Conservation (phyloP, 2,113 vertebrate genomes). For the Macquaria australasica region DNA sequence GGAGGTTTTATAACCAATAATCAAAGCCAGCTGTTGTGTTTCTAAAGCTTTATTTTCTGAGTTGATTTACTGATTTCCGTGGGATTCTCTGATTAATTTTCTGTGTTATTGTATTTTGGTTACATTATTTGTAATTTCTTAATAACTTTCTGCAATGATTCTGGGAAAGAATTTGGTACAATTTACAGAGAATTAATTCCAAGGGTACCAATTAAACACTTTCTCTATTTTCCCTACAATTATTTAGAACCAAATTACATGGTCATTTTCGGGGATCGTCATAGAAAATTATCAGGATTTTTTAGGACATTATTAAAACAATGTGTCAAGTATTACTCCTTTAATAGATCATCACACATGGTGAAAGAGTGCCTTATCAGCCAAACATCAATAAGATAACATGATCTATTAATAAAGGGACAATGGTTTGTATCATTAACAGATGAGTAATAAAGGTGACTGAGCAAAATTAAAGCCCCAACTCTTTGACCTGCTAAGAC, state of each 20-base stretch:
- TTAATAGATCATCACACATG: not conserved
- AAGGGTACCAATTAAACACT: not conserved
- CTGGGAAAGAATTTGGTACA: not conserved
- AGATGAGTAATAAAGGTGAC: not conserved
- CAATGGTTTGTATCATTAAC: not conserved
- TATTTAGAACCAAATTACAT: not conserved
- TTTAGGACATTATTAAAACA: not conserved
- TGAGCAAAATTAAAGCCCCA: not conserved
- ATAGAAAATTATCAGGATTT: not conserved
- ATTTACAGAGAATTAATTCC: not conserved
- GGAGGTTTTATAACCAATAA: not conserved
- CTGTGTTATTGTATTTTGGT: not conserved
- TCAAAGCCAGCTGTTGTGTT: not conserved
- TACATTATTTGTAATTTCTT: not conserved
- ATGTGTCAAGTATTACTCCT: no score
- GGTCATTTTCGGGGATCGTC: not conserved
- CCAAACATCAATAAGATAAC: not conserved
- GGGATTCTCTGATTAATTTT: not conserved
- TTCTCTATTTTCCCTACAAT: not conserved
- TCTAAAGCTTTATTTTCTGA: not conserved
- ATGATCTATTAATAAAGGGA: not conserved
- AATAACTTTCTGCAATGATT: not conserved
- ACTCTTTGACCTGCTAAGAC: not conserved
- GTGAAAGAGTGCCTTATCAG: not conserved
- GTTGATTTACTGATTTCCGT: not conserved